These are phyloP conservation scores for Perccottus glenii DNA, from an alignment of 2,113 vertebrate genomes.

Conservation along the genomic window DNA sequence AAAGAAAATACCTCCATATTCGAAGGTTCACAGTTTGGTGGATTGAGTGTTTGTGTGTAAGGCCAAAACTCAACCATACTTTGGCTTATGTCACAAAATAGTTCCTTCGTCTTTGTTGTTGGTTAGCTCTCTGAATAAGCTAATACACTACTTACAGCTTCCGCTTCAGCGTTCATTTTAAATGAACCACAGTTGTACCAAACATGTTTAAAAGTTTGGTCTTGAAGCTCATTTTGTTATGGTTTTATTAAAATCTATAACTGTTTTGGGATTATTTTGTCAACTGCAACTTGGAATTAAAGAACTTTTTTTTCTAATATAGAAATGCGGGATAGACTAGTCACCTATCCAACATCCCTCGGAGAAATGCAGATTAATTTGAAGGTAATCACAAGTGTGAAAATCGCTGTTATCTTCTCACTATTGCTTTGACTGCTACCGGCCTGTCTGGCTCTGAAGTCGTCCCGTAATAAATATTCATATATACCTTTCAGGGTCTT, in stretches of 20 bases:
- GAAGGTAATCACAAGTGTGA: conserved; percentile 76
- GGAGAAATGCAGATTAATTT: conserved; percentile 76
- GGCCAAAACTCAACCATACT: no score
- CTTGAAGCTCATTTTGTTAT: not conserved
- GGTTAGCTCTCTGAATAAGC: not conserved
- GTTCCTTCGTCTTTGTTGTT: no score
- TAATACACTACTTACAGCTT: no score
- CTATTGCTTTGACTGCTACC: conserved; percentile 69
- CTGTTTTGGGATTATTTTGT: conserved; percentile 62
- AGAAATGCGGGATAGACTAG: conserved; percentile 64
- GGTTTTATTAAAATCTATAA: conserved; percentile 39
- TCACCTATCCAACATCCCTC: conserved; percentile 67
- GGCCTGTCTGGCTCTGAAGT: conserved; percentile 69
- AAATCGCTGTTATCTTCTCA: conserved; percentile 77
- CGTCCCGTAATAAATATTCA: conserved; percentile 74
- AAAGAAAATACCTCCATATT: no score
- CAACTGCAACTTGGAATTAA: conserved; percentile 59
- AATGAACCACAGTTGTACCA: conserved; percentile 1
- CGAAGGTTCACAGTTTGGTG: no score
- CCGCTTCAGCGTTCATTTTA: not conserved
- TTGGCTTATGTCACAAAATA: no score
- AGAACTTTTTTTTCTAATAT: conserved; percentile 61
- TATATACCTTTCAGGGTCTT: conserved; percentile 71
- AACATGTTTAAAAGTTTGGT: not conserved
- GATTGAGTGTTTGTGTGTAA: no score